phyloP scores from a whole-genome alignment of 2,113 vertebrate species.

The Zosterops japonicus region DNA sequence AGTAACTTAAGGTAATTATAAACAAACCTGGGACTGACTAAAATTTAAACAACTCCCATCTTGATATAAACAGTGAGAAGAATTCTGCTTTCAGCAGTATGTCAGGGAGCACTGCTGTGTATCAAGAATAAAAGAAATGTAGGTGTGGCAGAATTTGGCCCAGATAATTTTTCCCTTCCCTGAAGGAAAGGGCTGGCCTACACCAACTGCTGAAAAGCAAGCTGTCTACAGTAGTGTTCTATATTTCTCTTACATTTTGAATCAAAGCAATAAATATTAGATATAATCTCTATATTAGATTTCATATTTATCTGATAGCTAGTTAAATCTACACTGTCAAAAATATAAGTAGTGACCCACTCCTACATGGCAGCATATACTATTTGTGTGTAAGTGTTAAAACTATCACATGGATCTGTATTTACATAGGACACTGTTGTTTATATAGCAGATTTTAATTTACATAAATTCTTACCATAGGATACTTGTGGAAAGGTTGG shows the following conservation, averaged over 20 bases:
- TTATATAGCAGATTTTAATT: background rate
- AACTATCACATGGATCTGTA: background rate
- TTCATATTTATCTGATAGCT: constrained; percentile 46
- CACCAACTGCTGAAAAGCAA: background rate
- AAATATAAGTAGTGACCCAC: constrained; percentile 55
- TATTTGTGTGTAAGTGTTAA: background rate
- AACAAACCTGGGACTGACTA: background rate
- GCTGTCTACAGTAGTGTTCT: constrained; percentile 10
- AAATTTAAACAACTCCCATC: background rate
- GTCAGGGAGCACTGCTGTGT: background rate
- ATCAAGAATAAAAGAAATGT: background rate
- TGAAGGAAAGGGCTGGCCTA: background rate
- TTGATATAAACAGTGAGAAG: background rate
- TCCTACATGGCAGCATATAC: background rate
- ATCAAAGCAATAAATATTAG: constrained; percentile 68
- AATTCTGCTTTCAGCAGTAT: background rate
- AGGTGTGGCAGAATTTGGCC: background rate
- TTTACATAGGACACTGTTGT: background rate
- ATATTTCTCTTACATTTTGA: constrained; percentile 27
- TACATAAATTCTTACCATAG: background rate
- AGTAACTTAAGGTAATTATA: background rate
- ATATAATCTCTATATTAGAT: constrained; percentile 63
- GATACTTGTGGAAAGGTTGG: background rate
- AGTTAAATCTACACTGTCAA: constrained; percentile 56
- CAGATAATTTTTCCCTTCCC: background rate